These are phyloP conservation scores for Rachycentron canadum DNA, from an alignment of 2,797 vertebrate species.

Conservation along the genomic window DNA sequence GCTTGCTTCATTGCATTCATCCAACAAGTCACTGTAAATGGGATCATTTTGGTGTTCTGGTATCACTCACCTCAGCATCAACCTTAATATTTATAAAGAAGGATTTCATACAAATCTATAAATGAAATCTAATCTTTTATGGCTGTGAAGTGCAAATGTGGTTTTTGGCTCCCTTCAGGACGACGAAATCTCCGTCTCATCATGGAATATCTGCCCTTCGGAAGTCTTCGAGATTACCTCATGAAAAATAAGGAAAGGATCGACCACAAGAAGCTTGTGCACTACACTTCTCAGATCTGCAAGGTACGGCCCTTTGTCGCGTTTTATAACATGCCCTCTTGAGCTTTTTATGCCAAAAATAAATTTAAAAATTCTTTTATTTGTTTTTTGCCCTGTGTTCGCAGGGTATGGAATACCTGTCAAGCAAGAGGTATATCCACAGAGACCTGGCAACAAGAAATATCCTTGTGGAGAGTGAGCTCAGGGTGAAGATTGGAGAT, in stretches of 20 bases:
- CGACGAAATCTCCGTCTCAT: slow-evolving; percentile 94
- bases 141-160: rapidly evolving
- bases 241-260: slow-evolving; percentile 94
- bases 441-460: slow-evolving; percentile 96
- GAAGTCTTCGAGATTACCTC: slow-evolving; percentile 96
- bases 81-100: neutral
- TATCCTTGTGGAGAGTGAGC: slow-evolving; percentile 96
- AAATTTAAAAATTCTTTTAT: neutral
- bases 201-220: slow-evolving; percentile 98
- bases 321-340: neutral
- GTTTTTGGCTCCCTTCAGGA: slow-evolving; percentile 75
- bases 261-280: slow-evolving; percentile 94
- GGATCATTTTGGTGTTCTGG: neutral
- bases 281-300: slow-evolving; percentile 95
- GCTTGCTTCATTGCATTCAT: neutral
- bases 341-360: neutral
- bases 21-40: neutral
- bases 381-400: neutral
- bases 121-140: neutral
- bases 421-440: slow-evolving; percentile 95
- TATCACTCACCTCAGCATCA: neutral
- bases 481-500: slow-evolving; percentile 97
- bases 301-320: slow-evolving; percentile 84
- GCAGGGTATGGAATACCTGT: slow-evolving; percentile 98
- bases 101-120: neutral